Percentiles rank a stretch among this genome's conserved stretches.
phyloP scores from a whole-genome alignment of 2,113 vertebrate species.

The Corythoichthys haematopterus region DNA sequence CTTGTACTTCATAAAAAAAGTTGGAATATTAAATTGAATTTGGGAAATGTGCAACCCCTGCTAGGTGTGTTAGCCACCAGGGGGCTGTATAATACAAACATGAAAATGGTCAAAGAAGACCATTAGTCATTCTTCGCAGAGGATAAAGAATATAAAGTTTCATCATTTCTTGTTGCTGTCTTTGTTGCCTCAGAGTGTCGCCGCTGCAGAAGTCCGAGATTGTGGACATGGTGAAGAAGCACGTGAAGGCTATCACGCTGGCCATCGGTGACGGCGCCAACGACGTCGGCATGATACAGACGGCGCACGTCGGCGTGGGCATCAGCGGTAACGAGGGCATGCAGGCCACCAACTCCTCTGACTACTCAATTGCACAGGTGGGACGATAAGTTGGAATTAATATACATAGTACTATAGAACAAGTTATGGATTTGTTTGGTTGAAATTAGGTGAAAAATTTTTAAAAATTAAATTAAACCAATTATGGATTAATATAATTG shows the following conservation, averaged over 20 bases:
- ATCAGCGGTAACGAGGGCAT: conserved; percentile 98
- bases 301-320: conserved; percentile 92
- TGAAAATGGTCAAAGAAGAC: too few species aligned
- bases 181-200: conserved; percentile 79
- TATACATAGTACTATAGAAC: too few species aligned
- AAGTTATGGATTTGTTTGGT: too few species aligned
- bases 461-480: too few species aligned
- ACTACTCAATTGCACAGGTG: conserved; percentile 98
- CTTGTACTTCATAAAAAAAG: background rate
- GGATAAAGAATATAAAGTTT: background rate
- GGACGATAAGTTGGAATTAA: conserved; percentile 20
- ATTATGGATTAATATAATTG: too few species aligned
- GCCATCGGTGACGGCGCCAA: conserved; percentile 97
- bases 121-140: too few species aligned
- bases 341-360: conserved; percentile 97
- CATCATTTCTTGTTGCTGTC: background rate
- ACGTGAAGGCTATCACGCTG: conserved; percentile 95
- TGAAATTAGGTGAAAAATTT: too few species aligned
- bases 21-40: too few species aligned
- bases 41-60: too few species aligned
- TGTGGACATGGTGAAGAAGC: conserved; percentile 97
- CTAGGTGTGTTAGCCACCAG: too few species aligned
- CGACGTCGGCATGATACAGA: conserved; percentile 98
- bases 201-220: conserved; percentile 98
- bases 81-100: too few species aligned